A percentile compares a stretch with the other conserved stretches of the same genome.
phyloP scores from a whole-genome alignment of 2,113 vertebrate genomes.

The Cardinalis cardinalis region DNA sequence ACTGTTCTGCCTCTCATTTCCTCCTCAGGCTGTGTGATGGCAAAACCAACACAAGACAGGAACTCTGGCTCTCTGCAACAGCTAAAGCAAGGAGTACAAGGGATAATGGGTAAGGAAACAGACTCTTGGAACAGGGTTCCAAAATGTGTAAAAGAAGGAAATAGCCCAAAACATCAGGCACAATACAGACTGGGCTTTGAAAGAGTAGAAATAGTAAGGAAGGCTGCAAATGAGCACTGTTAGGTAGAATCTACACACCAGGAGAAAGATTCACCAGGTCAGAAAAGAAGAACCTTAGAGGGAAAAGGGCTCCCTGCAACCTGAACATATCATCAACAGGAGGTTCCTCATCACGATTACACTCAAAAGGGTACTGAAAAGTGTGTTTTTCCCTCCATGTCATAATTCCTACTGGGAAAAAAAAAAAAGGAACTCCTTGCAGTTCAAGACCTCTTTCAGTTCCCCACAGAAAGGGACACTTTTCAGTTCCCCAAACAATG shows the following conservation, averaged over 20 bases:
- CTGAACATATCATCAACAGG: background rate
- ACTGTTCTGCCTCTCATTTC: background rate
- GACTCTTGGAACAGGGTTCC: background rate
- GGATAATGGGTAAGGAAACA: background rate
- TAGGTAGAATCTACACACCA: background rate
- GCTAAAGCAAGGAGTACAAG: background rate
- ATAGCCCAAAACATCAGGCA: background rate
- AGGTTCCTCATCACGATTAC: background rate
- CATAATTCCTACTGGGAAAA: background rate
- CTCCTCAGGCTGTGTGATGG: background rate
- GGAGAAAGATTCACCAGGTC: background rate
- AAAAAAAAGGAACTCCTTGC: background rate
- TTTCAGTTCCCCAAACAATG: background rate
- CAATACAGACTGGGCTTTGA: background rate
- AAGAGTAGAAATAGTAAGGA: background rate
- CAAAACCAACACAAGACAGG: background rate
- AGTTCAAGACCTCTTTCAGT: background rate
- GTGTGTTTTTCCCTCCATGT: rapidly evolving
- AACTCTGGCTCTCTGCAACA: background rate
- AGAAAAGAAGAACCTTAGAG: background rate
- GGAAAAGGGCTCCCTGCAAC: background rate
- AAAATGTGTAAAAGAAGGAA: background rate
- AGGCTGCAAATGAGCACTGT: background rate
- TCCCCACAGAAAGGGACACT: background rate
- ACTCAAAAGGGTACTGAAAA: background rate